Percentiles rank a stretch among this genome's conserved stretches.
Evolutionary conservation across 2,888 invertebrate genomes (phyloP).

Genomic region (Zygothrica quintamaculata): DNA sequence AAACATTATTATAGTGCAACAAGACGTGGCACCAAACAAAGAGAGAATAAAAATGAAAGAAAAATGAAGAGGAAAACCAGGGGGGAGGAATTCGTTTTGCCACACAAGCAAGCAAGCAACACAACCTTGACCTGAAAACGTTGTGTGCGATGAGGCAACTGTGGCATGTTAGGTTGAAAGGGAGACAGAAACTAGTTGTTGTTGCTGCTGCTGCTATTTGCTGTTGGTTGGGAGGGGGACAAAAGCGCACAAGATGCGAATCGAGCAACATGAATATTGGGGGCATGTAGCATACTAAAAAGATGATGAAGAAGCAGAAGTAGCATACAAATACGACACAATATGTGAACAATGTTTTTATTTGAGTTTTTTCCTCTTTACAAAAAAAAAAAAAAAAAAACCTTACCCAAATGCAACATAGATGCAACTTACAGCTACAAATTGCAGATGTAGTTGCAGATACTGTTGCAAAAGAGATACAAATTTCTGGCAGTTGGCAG

Average conservation of each 20-base stretch:
- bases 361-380: too few relatives aligned
- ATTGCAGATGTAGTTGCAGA: constrained; percentile 5
- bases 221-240: constrained; percentile 27
- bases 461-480: neutral
- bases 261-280: constrained; percentile 34
- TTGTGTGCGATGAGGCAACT: constrained; percentile 60
- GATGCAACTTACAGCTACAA: constrained; percentile 1
- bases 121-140: constrained; percentile 84
- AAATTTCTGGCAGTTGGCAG: neutral
- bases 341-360: constrained; percentile 59
- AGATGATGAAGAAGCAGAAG: constrained; percentile 13
- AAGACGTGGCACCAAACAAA: constrained; percentile 13
- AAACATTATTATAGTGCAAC: constrained; percentile 25
- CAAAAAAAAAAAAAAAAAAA: too few relatives aligned
- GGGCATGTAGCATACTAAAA: constrained; percentile 19
- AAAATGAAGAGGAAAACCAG: constrained; percentile 9
- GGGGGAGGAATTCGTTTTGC: constrained; percentile 22
- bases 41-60: constrained; percentile 9
- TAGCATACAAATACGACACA: constrained; percentile 23
- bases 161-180: neutral
- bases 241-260: constrained; percentile 46
- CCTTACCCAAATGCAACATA: constrained; percentile 57
- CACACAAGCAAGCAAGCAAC: constrained; percentile 45
- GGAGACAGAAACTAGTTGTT: constrained; percentile 8
- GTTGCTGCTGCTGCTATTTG: too few relatives aligned